phyloP scores from a whole-genome alignment of 2,797 vertebrate species.

The Ceyx erithaca region DNA sequence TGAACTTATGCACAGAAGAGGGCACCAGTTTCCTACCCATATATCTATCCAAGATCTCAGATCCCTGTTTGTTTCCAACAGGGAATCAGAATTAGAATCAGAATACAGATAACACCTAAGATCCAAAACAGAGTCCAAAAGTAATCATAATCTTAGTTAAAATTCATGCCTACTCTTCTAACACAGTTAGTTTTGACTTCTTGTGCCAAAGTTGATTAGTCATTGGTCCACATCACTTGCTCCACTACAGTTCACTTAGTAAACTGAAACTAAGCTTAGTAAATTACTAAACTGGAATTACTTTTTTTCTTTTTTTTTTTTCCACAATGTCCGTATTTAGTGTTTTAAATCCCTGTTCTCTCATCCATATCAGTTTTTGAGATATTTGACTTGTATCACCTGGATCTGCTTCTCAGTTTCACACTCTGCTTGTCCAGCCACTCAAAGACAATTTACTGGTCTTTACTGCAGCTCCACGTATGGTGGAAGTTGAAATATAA shows the following conservation, averaged over 20 bases:
- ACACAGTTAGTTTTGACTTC: neutral
- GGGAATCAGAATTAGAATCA: neutral
- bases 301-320: neutral
- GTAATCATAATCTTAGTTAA: neutral
- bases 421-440: neutral
- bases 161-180: neutral
- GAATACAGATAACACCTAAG: neutral
- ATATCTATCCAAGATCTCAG: neutral
- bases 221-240: neutral
- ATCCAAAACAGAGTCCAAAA: neutral
- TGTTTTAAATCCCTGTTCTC: neutral
- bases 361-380: neutral
- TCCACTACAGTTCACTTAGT: neutral
- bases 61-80: neutral
- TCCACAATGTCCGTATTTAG: neutral
- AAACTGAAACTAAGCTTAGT: neutral
- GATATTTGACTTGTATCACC: neutral
- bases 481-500: neutral
- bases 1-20: neutral
- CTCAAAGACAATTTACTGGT: neutral
- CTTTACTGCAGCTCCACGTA: neutral
- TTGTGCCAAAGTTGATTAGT: neutral
- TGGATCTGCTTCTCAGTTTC: neutral
- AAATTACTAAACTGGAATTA: neutral
- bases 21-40: constrained; percentile 3